Evolutionary conservation across 2,113 vertebrate genomes (phyloP), one percentile per base, ranked within the genome.

Genomic region (Malurus cyaneus): DNA sequence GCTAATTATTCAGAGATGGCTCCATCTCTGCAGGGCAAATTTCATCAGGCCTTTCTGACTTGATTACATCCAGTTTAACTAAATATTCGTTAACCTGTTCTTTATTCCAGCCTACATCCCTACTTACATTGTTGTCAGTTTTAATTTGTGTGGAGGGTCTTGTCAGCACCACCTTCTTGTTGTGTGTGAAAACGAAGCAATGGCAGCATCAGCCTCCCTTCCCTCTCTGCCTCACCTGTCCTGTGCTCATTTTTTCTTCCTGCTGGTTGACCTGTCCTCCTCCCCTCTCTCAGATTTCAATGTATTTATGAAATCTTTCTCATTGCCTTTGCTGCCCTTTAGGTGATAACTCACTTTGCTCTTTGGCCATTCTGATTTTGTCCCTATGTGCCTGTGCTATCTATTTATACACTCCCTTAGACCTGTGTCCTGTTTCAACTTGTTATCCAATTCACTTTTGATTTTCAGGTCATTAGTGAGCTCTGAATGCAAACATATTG

Each of bases 401-500:
- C 77, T 94, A 89, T 97, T 94, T 95, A 94, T 96, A 89, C 4
- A 0, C 36, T 78, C 49, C 53, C 53, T 87, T 62, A 87, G 77
- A 78, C 66, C 4, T 36, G 49, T 74, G 80, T 79, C 69, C 83
- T 49, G 19, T 78, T 94, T 91, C 86, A 89, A 49, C 91, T 71
- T 93, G 92, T 94, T 87, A 77, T 94, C 61, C 73, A 24, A 60
- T 74, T 86, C 66, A 19, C 41, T 80, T 94, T 85, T 84, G 93
- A 93, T 96, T 95, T 92, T 71, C 46, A 82, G 89, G 89, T 92
- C 94, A 79, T 97, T 93, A 97, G 80, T 76, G 94, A 92, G 92
- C 79, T 93, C 79, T 86, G 82, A 94, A 93, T 65, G 62, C 89
- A 93, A 95, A 95, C 91, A 69, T 65, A 62, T 32, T 80, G 88